Base-by-base conservation (phyloP, 2,888 invertebrate species). In the Teleiodes luculella region DNA sequence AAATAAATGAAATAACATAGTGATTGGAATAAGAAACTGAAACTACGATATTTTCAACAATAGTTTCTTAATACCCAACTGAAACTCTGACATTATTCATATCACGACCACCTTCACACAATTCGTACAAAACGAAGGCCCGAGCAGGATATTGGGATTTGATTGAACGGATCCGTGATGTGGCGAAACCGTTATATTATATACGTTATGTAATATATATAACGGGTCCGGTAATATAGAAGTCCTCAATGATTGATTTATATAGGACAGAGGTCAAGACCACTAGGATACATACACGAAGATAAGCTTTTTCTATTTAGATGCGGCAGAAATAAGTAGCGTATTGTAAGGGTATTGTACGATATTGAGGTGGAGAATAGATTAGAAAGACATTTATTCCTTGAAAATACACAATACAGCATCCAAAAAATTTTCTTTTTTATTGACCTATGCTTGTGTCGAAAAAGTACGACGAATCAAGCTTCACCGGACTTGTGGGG, bases 91-190 rank as follows among this genome's bases (percentile, higher is more conserved):
- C 20, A 8, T 24, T 43, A 43, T 43, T 43, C 43, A 24, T 4
- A 20, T 43, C 43, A 43, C 43, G 43, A 24, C n/a, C 11, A n/a
- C 2, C 33, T 33, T 11, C 33, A 11, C 2, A n/a, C n/a, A 33
- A 33, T 8, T 33, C n/a, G 10, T 33, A 20, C 20, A 43, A 11
- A 28, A n/a, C 39, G 39, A 41, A 41, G 36, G 36, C 13, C 2
- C 37, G 16, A 10, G 16, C 43, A 47, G 18, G 47, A 18, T 48
- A 48, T 48, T 48, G 35, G 20, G 35, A n/a, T 48, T 48, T 48
- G 48, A 48, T 35, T 48, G 20, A 48, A 36, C 48, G 14, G 50
- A 39, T 13, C 18, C 20, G 35, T 39, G 50, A 39, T 37, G 28
- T 14, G 50, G 50, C 50, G 39, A 28, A 28, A 39, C 18, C 24